phyloP scores from a whole-genome alignment of 1,140 invertebrate genomes.

The Planococcus citri region DNA sequence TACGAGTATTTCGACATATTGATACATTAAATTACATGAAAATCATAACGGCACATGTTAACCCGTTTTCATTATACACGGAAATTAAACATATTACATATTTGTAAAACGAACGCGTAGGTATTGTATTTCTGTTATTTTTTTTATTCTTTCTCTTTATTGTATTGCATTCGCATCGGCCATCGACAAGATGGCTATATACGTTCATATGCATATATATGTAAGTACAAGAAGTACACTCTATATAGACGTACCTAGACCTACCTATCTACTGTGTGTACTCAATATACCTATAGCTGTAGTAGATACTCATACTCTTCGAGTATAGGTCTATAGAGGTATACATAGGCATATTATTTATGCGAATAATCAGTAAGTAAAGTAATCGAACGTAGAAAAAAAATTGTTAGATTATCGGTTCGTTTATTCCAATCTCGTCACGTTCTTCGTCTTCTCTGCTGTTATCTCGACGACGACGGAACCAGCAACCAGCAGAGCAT shows the following conservation, averaged over 20 bases:
- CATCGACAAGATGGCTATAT: not conserved
- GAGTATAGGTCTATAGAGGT: too few relatives aligned
- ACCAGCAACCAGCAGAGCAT: too few relatives aligned
- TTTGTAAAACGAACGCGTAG: not conserved
- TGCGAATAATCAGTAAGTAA: conserved; percentile 6
- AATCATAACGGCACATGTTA: not conserved
- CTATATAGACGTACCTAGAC: too few relatives aligned
- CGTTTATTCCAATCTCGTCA: conserved; percentile 19
- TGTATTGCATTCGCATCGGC: too few relatives aligned
- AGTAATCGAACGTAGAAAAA: not conserved
- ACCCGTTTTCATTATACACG: not conserved
- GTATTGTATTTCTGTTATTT: too few relatives aligned
- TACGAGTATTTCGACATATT: too few relatives aligned
- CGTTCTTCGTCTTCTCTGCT: not conserved
- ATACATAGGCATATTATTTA: not conserved
- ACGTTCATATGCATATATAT: not conserved
- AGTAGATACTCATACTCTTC: too few relatives aligned
- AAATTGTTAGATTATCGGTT: conserved; percentile 12
- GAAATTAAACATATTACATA: not conserved
- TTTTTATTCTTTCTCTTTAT: not conserved
- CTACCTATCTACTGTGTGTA: too few relatives aligned
- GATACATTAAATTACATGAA: not conserved
- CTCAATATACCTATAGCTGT: too few relatives aligned
- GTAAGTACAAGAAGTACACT: too few relatives aligned
- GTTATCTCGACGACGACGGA: too few relatives aligned